Base-by-base conservation (phyloP, 2,113 vertebrate genomes). In the Rhegmatorhina hoffmannsi region DNA sequence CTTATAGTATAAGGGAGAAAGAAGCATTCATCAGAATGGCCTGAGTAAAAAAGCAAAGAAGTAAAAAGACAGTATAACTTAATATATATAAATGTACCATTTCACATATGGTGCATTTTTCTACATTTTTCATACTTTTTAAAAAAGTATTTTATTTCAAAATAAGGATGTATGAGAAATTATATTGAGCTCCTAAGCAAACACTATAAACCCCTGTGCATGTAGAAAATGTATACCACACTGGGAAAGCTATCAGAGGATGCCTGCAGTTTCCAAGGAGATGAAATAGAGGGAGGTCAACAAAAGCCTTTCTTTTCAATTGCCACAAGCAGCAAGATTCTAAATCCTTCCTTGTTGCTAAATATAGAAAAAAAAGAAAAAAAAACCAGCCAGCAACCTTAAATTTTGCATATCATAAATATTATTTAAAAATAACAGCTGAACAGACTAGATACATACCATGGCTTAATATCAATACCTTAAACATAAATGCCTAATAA, bases 241-340 rank as follows among this genome's bases (percentile, higher is more conserved):
- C 20, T 84, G 66, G 33, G 60, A 62, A 69, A 89, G 56, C 94
- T 83, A 94, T 62, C 91, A 88, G 93, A 47, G 64, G 49, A 87
- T 78, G 74, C 53, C 68, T 66, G 52, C 69, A 84, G 87, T 97
- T 97, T 89, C 94, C 87, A 90, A 89, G 90, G 95, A 97, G 94
- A 98, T 90, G 52, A 84, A 91, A 29, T 75, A 47, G 62, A 92
- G 67, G 69, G 53, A 92, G 47, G 80, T 96, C 34, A 82, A 84
- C 28, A 92, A 33, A 94, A 80, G 2, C 4, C 53, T 83, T 82
- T 75, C 5, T 60, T 91, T 81, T 78, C 81, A 79, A 31, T 55
- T 75, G 78, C 56, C 40, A 94, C 43, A 58, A 92, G 69, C 73
- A 56, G 36, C 70, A 90, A 90, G 17, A 92, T 26, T 91, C 53